Evolutionary conservation across 2,888 invertebrate genomes (phyloP), one percentile per base, ranked within the genome.

Genomic region (Nephrocerus scutellatus): DNA sequence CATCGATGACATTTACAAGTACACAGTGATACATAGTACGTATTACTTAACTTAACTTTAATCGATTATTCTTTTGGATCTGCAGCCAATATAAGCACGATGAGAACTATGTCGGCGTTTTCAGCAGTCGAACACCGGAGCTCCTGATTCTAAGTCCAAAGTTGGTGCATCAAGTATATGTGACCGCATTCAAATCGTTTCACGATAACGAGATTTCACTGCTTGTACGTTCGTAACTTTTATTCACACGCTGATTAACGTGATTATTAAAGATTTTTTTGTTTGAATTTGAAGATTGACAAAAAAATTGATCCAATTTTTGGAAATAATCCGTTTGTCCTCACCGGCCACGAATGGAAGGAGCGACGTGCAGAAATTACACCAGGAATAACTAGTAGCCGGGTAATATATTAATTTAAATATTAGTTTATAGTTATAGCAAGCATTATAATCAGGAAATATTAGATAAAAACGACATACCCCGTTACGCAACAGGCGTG

Each of bases 271-370:
- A n/a, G n/a, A n/a, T n/a, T n/a, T n/a, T n/a, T n/a, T n/a, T n/a
- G n/a, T n/a, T n/a, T n/a, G n/a, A n/a, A n/a, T n/a, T n/a, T 45
- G 5, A 47, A 60, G 50, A 45, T 70, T 9, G 63, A 71, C 43
- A 64, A 66, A 28, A 54, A 66, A 9, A 40, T 46, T 1, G 75
- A 76, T 47, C 66, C 68, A 1, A 50, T 76, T 4, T 44, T 70
- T n/a, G 61, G 63, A 1, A 64, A 67, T 38, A 71, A 72, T 59
- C 71, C 72, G 0, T 72, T 76, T 44, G 44, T 62, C 1, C 47
- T 74, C 19, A 66, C 60, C 10, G 71, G 72, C 2, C 57, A 67
- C 6, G 57, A 65, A 44, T 74, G 76, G 76, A 72, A 72, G 46
- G 61, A 64, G 5, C 55, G 70, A 3, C 64, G 76, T 12, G 54